Percentiles rank a stretch among this genome's conserved stretches.
phyloP scores from a whole-genome alignment of 2,113 vertebrate genomes.

The Ceyx margarethae region DNA sequence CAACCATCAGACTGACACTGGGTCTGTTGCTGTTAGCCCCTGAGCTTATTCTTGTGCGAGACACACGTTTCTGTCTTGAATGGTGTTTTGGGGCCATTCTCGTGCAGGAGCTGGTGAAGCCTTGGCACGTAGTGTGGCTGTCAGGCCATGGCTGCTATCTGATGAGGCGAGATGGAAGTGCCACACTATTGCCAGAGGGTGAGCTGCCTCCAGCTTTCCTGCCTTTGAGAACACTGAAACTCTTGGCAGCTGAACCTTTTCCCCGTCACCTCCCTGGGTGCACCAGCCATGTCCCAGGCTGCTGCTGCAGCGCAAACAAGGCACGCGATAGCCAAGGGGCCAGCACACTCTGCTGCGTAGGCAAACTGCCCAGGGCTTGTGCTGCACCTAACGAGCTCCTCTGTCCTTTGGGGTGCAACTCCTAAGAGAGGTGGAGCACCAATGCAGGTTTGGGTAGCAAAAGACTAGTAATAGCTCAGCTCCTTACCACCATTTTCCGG shows the following conservation, averaged over 20 bases:
- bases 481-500: background rate
- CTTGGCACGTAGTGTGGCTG: background rate
- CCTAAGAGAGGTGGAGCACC: background rate
- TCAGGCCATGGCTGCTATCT: background rate
- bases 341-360: background rate
- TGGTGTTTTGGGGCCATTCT: background rate
- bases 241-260: background rate
- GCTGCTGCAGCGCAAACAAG: background rate
- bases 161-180: background rate
- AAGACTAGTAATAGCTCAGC: background rate
- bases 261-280: background rate
- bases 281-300: background rate
- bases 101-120: background rate
- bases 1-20: background rate
- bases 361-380: background rate
- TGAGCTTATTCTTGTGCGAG: background rate
- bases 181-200: accelerated
- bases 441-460: background rate
- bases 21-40: background rate
- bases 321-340: accelerated
- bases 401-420: background rate
- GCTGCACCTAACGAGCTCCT: background rate
- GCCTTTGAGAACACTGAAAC: background rate
- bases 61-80: background rate
- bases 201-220: background rate